These are phyloP conservation scores for Trematomus bernacchii DNA, from an alignment of 2,797 vertebrate genomes.

Conservation along the genomic window DNA sequence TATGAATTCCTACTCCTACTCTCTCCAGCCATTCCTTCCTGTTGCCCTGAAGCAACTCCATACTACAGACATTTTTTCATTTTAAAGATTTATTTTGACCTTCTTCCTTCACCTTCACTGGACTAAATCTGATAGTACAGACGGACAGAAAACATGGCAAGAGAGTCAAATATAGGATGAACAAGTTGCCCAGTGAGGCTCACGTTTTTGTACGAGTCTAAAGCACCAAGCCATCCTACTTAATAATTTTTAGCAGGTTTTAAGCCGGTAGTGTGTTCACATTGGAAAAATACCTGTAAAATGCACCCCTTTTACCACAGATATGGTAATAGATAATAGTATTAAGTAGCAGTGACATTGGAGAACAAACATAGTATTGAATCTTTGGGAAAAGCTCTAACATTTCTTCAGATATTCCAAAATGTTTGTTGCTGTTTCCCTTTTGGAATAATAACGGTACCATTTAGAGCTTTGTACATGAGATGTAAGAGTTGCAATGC, in stretches of 20 bases:
- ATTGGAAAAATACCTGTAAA: neutral
- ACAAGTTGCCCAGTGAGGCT: neutral
- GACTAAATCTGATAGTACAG: neutral
- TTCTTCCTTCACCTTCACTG: neutral
- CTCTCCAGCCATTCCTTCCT: conserved; percentile 1
- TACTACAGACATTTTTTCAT: neutral
- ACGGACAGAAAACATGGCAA: neutral
- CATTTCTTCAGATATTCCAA: too few species aligned
- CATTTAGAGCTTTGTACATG: too few species aligned
- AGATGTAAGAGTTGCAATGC: too few species aligned
- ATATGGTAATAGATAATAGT: neutral
- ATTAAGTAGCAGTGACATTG: neutral
- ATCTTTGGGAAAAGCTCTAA: neutral
- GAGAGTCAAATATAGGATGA: neutral
- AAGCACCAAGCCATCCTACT: neutral
- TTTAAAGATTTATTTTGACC: neutral
- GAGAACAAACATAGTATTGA: neutral
- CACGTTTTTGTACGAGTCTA: neutral
- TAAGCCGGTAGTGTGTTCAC: neutral
- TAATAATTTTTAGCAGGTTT: neutral
- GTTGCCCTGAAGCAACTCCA: neutral
- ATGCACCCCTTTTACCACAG: neutral
- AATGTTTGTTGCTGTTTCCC: too few species aligned
- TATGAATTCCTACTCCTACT: neutral
- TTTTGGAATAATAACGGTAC: too few species aligned